Evolutionary conservation across 2,888 invertebrate genomes (phyloP).

Genomic region (Myathropa florea): DNA sequence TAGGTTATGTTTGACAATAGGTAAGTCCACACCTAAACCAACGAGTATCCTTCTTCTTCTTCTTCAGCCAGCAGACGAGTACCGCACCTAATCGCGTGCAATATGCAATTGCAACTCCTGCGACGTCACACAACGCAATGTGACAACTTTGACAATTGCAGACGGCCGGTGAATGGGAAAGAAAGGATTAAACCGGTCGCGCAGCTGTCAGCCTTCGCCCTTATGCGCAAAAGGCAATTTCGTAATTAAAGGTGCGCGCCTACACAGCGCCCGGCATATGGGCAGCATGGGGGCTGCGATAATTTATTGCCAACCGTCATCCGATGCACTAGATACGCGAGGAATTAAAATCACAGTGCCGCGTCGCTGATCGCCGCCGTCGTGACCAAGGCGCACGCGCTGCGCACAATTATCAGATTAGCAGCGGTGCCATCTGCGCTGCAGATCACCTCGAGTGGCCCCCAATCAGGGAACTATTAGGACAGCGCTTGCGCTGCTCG

Average conservation of each 20-base stretch:
- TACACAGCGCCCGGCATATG: slow-evolving; percentile 24
- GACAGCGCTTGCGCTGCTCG: not conserved
- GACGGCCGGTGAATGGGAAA: not conserved
- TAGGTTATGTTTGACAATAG: slow-evolving; percentile 54
- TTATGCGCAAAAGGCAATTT: slow-evolving; percentile 39
- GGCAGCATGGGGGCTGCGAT: not conserved
- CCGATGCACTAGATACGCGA: not conserved
- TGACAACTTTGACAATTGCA: slow-evolving; percentile 43
- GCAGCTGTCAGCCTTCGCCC: slow-evolving; percentile 37
- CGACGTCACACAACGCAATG: slow-evolving; percentile 1
- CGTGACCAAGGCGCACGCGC: not conserved
- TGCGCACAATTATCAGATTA: not conserved
- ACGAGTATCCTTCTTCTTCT: not conserved
- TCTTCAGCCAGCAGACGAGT: not conserved
- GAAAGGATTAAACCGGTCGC: not conserved
- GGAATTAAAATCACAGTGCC: not conserved
- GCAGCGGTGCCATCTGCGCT: not conserved
- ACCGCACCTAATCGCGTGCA: slow-evolving; percentile 41
- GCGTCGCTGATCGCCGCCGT: not conserved
- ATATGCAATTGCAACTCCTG: slow-evolving; percentile 33
- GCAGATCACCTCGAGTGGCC: not conserved
- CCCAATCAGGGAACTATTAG: not conserved
- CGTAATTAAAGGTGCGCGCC: slow-evolving; percentile 44
- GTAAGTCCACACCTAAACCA: slow-evolving; percentile 30
- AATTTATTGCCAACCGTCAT: not conserved